Evolutionary conservation across 2,113 vertebrate genomes (phyloP), one percentile per base, ranked within the genome.

Genomic region (Herpetotheres cachinnans): DNA sequence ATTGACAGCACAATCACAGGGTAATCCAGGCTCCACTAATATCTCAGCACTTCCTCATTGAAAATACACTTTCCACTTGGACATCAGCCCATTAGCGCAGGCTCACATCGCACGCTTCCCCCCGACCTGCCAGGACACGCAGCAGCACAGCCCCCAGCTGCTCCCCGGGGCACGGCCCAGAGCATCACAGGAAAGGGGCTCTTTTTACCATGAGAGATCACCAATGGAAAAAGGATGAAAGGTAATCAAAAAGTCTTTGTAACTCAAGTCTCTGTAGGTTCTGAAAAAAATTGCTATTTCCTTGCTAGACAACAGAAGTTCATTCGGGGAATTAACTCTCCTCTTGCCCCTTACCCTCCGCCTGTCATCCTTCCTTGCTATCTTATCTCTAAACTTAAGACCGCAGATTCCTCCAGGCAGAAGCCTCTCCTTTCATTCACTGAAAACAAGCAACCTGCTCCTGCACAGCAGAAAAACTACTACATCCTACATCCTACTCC

Each of bases 1-100:
- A 99, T 99, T 98, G 99, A 99, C 99, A 99, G 99, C 99, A 98
- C 98, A 99, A 99, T 99, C 99, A 99, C 99, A 98, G 98, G 97
- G 98, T 98, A 98, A 99, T 99, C 99, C 99, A 98, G 98, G 96
- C 98, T 97, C 97, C 97, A 89, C 98, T 98, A 98, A 97, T 97
- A 97, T 97, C 97, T 98, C 95, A 78, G 95, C 97, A 97, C 98
- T 98, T 98, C 97, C 97, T 97, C 98, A 97, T 91, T 97, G 97
- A 97, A 98, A 98, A 98, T 88, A 98, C 97, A 93, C 98, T 98
- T 97, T 97, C 97, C 94, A 84, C 93, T 97, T 97, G 98, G 98
- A 97, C 95, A 96, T 34, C 93, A 91, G 97, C 97, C 98, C 97
- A 95, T 97, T 97, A 97, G 96, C 58, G 34, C 66, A 13, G 96